These are phyloP conservation scores for Agrotis exclamationis DNA, from an alignment of 2,888 invertebrate genomes.

Conservation along the genomic window DNA sequence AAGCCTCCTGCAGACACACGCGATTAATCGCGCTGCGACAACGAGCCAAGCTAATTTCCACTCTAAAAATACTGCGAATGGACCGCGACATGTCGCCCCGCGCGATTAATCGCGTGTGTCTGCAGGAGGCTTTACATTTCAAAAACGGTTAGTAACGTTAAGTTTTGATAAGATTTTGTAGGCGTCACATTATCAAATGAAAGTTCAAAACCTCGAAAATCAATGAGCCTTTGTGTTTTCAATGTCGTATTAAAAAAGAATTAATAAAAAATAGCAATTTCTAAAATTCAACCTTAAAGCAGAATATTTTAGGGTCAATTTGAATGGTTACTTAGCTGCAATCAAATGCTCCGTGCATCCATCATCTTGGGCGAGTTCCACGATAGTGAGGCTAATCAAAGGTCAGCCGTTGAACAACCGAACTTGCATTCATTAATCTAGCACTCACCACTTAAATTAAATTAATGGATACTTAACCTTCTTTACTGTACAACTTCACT, in stretches of 20 bases:
- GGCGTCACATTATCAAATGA: no score
- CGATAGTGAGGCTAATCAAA: slow-evolving; percentile 63
- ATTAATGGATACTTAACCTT: slow-evolving; percentile 64
- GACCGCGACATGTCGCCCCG: no score
- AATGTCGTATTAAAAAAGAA: no score
- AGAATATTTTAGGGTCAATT: neutral
- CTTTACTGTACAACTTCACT: slow-evolving; percentile 36
- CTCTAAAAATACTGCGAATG: no score
- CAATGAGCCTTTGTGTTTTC: no score
- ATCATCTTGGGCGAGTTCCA: slow-evolving; percentile 34
- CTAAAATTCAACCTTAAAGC: neutral
- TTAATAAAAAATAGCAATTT: neutral
- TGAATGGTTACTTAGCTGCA: neutral
- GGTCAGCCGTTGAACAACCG: slow-evolving; percentile 60
- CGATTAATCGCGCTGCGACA: no score
- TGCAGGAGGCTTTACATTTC: no score
- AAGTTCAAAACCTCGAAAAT: no score
- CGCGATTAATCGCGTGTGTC: no score
- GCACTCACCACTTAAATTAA: slow-evolving; percentile 54
- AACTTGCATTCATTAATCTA: slow-evolving; percentile 64
- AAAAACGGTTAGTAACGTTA: no score
- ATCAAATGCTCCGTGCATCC: slow-evolving; percentile 1
- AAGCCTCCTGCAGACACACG: no score
- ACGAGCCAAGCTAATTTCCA: no score
- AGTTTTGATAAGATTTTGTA: neutral